Evolutionary conservation across 37 sponge, comb jelly and placozoan genomes (phyloP).

Genomic region (Geodia barretti): DNA sequence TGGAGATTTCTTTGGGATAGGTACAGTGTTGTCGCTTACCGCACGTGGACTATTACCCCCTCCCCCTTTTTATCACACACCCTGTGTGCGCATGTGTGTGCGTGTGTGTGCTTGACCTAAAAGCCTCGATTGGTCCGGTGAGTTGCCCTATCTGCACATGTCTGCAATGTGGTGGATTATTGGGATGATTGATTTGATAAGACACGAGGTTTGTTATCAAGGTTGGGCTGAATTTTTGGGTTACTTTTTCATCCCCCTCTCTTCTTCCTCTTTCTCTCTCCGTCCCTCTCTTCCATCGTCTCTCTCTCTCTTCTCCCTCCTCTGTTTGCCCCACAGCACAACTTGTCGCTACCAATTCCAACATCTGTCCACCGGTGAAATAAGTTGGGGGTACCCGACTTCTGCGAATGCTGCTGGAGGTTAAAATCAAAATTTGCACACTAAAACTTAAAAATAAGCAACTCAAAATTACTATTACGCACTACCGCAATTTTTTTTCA

Average conservation of each 20-base stretch:
- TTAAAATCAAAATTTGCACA: no score
- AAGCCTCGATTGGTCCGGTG: background rate
- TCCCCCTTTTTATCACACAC: background rate
- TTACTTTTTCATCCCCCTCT: no score
- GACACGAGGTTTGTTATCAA: no score
- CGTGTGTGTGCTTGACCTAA: no score
- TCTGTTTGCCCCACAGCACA: background rate
- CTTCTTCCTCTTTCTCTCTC: background rate
- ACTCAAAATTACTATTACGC: background rate
- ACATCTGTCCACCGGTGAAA: conserved; percentile 23
- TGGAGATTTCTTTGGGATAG: conserved; percentile 70
- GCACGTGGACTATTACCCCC: background rate
- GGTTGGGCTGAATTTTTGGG: no score
- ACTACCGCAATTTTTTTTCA: no score
- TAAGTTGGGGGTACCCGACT: conserved; percentile 41
- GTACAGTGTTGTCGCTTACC: conserved; percentile 2
- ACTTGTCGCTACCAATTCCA: conserved; percentile 37
- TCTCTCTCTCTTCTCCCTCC: conserved; percentile 12
- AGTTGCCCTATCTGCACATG: no score
- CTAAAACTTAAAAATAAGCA: background rate
- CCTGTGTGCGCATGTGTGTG: background rate
- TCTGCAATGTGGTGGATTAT: no score
- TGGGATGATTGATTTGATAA: no score
- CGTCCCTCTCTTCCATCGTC: conserved; percentile 8
- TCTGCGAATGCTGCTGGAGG: background rate